These are phyloP conservation scores for Zoanthus sociatus DNA, from an alignment of 92 coral and sea anemone genomes.

Conservation along the genomic window DNA sequence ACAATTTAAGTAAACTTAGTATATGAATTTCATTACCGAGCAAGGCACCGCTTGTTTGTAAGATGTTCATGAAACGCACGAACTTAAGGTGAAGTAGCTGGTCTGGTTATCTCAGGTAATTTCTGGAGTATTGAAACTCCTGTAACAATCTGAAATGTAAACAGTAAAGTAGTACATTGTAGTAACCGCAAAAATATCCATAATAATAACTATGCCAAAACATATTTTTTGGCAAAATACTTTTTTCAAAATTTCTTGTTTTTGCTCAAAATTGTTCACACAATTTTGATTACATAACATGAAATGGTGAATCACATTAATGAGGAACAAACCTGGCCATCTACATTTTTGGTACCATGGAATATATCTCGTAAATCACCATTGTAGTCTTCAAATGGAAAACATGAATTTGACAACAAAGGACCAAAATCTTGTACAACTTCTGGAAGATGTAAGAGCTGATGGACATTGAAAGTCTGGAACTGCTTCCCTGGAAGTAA, in stretches of 20 bases:
- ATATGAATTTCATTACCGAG: neutral
- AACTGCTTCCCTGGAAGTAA: constrained; percentile 42
- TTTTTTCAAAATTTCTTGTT: neutral
- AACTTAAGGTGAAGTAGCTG: constrained; percentile 22
- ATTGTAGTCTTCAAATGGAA: constrained; percentile 64
- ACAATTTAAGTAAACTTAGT: neutral
- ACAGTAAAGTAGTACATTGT: neutral
- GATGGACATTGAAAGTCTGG: constrained; percentile 48
- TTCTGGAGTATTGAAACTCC: constrained; percentile 49
- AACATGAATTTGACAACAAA: constrained; percentile 62
- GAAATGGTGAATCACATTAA: neutral
- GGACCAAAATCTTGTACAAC: constrained; percentile 53
- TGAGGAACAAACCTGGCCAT: constrained; percentile 51
- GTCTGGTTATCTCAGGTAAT: constrained; percentile 52
- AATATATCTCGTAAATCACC: constrained; percentile 57
- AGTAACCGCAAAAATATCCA: neutral
- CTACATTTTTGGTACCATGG: constrained; percentile 61
- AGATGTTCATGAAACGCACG: constrained; percentile 48
- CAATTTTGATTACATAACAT: too few relatives aligned
- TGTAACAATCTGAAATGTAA: constrained; percentile 42
- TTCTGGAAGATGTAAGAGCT: constrained; percentile 54
- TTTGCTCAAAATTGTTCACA: too few relatives aligned
- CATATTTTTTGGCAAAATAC: neutral
- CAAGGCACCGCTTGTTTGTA: constrained; percentile 11
- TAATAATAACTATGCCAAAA: constrained; percentile 1